Evolutionary conservation across 2,113 vertebrate genomes (phyloP), one percentile per base, ranked within the genome.

Genomic region (Oreocharis arfaki): DNA sequence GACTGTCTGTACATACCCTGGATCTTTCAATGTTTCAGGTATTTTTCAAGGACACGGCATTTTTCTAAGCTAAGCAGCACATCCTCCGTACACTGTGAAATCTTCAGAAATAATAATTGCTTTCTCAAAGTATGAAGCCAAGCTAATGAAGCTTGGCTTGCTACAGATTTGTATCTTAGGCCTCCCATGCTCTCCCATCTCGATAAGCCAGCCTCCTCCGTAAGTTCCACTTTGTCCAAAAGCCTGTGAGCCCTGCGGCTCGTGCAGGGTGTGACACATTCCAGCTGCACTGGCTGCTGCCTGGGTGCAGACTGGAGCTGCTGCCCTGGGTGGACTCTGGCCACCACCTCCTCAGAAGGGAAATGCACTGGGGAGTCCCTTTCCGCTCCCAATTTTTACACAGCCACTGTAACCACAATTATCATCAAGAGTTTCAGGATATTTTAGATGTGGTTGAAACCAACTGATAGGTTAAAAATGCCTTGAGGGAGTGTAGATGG

Each of bases 91-190:
- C 5, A 41, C 20, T 21, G 32, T 24, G 69, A 81, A 55, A 68
- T 20, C 28, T 79, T 53, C 64, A 50, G 49, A 89, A 73, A 78
- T 52, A 90, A 55, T 81, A 89, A 92, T 61, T 74, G 32, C 46
- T 76, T 76, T 49, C 23, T 24, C 42, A 47, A 79, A 73, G 32
- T 69, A 71, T 6, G 52, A 82, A 89, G 44, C 27, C 69, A 89
- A 93, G 68, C 22, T 85, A 93, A 91, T 85, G 82, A 95, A 87
- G 81, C 60, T 90, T 85, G 78, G 57, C 70, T 82, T 94, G 77
- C 30, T 75, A 75, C 49, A 75, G 35, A 81, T 78, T 91, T 95
- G 64, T 71, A 42, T 78, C 44, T 70, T 19, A 63, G 74, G 47
- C 35, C 19, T 94, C 84, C 44, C 10, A 2, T 78, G 41, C 42